Base-by-base conservation (phyloP, 2,888 invertebrate species). In the Hetaerina titia region DNA sequence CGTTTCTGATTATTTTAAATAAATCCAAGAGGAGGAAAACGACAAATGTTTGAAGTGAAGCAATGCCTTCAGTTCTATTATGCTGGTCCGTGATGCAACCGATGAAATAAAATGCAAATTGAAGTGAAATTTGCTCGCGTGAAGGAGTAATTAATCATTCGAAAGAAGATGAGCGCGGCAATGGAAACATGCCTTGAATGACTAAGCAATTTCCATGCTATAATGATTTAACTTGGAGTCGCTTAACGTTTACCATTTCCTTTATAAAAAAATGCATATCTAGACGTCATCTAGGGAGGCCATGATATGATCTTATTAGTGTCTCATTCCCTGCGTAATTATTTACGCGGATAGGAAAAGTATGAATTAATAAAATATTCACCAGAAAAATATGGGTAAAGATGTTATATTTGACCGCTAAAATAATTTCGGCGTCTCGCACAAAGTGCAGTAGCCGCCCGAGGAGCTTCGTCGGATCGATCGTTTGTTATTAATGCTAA, bases 81-180 rank as follows among this genome's bases (percentile, higher is more conserved):
- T 31, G 81, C 81, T 31, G 81, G 13, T 81, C 25, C 31, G 15
- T 81, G 81, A 81, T 81, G 81, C 81, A 81, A 81, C 81, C 15
- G 81, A 81, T 81, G 81, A 81, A 81, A 81, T 31, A 8, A 81
- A 81, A 81, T 81, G 31, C 81, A 81, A 81, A 81, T 81, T 81
- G 81, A 25, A 15, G 31, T 25, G 13, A 81, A 31, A 31, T n/a
- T 81, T 22, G 81, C 31, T 81, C 25, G 81, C 31, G 81, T 25
- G 81, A 31, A 81, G 22, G 31, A 81, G 25, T 81, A 81, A 81
- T 81, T 81, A 81, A 81, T 81, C 81, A 81, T 81, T 81, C 25
- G 15, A 81, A 25, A 15, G 31, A 81, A 81, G 81, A 81, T 31
- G 81, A 81, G 81, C 81, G 81, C 11, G 15, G 81, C 25, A 81